These are phyloP conservation scores for Physocephala rufipes DNA, from an alignment of 2,888 invertebrate genomes.

Conservation along the genomic window DNA sequence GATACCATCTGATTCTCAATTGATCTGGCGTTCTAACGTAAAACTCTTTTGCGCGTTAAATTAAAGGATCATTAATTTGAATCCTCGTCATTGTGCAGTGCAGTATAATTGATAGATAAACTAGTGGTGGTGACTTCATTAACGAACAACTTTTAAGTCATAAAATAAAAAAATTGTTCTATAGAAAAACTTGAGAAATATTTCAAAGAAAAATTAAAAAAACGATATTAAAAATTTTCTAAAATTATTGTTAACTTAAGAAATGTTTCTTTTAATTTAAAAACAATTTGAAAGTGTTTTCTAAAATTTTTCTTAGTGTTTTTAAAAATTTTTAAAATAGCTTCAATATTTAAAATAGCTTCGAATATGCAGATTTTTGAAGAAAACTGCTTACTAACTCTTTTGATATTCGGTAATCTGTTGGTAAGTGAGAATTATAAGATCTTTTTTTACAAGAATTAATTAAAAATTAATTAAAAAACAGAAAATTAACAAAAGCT, in stretches of 20 bases:
- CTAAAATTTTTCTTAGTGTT: background rate
- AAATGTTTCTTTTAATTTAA: background rate
- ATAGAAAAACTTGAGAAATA: background rate
- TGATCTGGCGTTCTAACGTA: background rate
- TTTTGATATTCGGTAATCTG: slow-evolving; percentile 3
- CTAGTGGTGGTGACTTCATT: background rate
- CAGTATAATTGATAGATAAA: too few relatives aligned
- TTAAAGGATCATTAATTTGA: slow-evolving; percentile 24
- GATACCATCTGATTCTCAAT: background rate
- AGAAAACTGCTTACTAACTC: slow-evolving; percentile 10
- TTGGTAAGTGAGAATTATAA: slow-evolving; percentile 15
- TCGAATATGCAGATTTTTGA: slow-evolving; percentile 10
- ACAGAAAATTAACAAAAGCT: too few relatives aligned
- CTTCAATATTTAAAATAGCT: too few relatives aligned
- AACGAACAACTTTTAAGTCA: background rate
- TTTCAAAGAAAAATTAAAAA: background rate
- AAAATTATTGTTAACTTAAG: background rate
- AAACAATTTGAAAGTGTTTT: slow-evolving; percentile 6
- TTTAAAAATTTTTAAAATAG: background rate
- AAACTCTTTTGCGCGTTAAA: slow-evolving; percentile 18
- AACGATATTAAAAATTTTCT: background rate
- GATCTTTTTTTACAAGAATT: too few relatives aligned
- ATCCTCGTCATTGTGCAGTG: slow-evolving; percentile 1
- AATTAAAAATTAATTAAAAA: too few relatives aligned
- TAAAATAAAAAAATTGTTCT: background rate